Conservation (phyloP, 2,113 vertebrate species). For the Ceyx melanurus region DNA sequence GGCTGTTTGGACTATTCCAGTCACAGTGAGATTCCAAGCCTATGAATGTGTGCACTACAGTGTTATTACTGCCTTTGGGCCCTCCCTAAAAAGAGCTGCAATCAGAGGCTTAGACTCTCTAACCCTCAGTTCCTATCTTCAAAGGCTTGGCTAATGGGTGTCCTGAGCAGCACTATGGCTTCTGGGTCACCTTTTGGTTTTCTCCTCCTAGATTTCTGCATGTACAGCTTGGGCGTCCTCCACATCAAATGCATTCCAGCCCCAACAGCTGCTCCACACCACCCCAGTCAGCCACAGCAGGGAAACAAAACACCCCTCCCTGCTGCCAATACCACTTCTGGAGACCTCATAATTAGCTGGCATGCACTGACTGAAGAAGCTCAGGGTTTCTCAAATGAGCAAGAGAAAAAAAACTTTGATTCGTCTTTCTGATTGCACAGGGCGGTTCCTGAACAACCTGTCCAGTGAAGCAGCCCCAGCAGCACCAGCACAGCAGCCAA, state of each 20-base stretch:
- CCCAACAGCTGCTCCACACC: neutral
- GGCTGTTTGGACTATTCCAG: neutral
- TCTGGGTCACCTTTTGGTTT: neutral
- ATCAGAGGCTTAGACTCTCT: constrained; percentile 30
- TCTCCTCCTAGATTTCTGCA: neutral
- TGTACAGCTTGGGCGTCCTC: neutral
- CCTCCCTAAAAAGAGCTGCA: constrained; percentile 32
- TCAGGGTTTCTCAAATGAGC: neutral
- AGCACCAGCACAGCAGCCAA: neutral
- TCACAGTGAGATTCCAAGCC: constrained; percentile 29
- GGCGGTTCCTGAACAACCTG: neutral
- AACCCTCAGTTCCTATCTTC: constrained; percentile 54
- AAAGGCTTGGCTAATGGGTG: constrained; percentile 50
- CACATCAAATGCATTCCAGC: constrained; percentile 48
- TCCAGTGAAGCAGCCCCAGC: neutral
- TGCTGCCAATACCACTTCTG: neutral
- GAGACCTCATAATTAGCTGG: neutral
- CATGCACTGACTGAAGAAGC: neutral
- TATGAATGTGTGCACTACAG: constrained; percentile 8
- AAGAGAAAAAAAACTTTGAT: neutral
- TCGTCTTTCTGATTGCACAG: neutral
- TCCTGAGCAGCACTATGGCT: constrained; percentile 1
- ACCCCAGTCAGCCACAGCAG: neutral
- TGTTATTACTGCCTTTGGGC: constrained; percentile 26
- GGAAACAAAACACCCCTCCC: neutral